These are phyloP conservation scores for Orthonevra nobilis DNA, from an alignment of 2,888 invertebrate genomes.

Conservation along the genomic window DNA sequence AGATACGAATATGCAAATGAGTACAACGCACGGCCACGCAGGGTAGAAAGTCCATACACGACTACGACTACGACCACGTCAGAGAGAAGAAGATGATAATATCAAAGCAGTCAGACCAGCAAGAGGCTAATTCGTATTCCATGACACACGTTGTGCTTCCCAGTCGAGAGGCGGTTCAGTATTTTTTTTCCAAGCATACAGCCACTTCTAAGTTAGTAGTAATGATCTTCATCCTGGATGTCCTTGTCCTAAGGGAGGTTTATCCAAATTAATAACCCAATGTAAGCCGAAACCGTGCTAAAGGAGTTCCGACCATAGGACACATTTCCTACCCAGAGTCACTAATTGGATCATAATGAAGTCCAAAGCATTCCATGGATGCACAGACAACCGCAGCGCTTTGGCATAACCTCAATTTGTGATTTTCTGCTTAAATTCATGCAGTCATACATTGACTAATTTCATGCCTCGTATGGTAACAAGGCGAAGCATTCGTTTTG, in stretches of 20 bases:
- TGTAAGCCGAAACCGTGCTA: conserved; percentile 24
- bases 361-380: conserved; percentile 35
- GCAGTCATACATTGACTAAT: conserved; percentile 45
- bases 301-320: too few species aligned
- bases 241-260: conserved; percentile 24
- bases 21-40: conserved; percentile 46
- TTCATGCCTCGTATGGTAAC: conserved; percentile 42
- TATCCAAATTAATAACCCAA: conserved; percentile 57
- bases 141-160: conserved; percentile 36
- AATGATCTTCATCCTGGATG: conserved; percentile 56
- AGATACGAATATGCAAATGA: conserved; percentile 65
- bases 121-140: conserved; percentile 52
- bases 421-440: conserved; percentile 51
- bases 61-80: conserved; percentile 4
- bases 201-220: conserved; percentile 38
- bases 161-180: conserved; percentile 13
- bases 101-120: conserved; percentile 19
- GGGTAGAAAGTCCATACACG: neutral
- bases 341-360: conserved; percentile 65
- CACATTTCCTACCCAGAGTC: conserved; percentile 17
- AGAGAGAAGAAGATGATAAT: conserved; percentile 13
- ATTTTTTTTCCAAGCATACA: conserved; percentile 14
- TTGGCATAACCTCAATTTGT: conserved; percentile 36
- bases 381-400: neutral
- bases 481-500: conserved; percentile 6